Evolutionary conservation across 2,797 vertebrate species (phyloP).

Genomic region (Emydoidea blandingii): DNA sequence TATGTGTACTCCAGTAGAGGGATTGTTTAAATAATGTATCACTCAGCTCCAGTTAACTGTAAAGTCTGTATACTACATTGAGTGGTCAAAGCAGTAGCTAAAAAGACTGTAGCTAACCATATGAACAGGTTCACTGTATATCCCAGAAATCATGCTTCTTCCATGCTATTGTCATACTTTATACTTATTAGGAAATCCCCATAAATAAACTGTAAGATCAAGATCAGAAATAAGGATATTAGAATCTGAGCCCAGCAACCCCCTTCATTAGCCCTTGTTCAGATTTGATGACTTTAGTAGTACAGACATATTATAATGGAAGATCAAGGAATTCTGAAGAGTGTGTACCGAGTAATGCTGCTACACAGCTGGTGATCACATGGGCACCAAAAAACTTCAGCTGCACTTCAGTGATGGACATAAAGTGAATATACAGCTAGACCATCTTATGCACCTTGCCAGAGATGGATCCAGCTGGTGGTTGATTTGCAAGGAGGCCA

Average conservation of each 20-base stretch:
- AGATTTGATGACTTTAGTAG: neutral
- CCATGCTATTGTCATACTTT: neutral
- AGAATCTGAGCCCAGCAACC: neutral
- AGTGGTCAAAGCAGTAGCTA: neutral
- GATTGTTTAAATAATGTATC: conserved; percentile 56
- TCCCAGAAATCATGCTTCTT: neutral
- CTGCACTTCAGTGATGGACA: neutral
- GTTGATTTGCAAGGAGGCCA: neutral
- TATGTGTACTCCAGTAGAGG: neutral
- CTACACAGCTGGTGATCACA: neutral
- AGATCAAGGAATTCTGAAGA: neutral
- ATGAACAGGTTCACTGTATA: neutral
- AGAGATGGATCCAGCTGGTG: neutral
- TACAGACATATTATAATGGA: neutral
- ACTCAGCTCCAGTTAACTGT: conserved; percentile 26
- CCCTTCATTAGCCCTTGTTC: neutral
- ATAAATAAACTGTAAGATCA: neutral
- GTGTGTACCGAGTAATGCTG: neutral
- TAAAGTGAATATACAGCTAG: neutral
- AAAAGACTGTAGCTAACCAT: neutral
- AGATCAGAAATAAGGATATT: neutral
- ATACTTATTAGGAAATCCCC: neutral
- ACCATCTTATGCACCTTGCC: neutral
- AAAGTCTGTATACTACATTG: neutral
- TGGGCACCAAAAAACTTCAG: neutral